Conservation (phyloP, 1,140 invertebrate species). For the Radopholus similis region DNA sequence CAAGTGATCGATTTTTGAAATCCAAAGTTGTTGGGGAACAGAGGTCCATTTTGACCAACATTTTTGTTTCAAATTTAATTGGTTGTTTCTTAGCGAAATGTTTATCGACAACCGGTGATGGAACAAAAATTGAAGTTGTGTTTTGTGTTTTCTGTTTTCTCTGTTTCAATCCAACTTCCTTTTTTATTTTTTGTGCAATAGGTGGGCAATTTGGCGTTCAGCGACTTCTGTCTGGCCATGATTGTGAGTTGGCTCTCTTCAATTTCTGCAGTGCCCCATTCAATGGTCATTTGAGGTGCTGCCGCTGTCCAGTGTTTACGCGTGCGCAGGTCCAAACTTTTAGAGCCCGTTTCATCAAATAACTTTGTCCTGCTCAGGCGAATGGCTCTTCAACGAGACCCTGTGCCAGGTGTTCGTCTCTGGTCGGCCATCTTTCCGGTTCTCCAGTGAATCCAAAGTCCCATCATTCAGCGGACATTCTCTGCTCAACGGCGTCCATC, state of each 20-base stretch:
- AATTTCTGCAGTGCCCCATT: no score
- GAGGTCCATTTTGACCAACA: no score
- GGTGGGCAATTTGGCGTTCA: conserved; percentile 60
- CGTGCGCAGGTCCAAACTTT: conserved; percentile 43
- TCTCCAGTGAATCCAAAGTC: neutral
- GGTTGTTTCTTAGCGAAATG: no score
- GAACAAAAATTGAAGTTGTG: no score
- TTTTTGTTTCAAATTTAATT: no score
- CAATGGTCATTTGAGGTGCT: no score
- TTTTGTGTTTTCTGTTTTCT: neutral
- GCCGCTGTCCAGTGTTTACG: conserved; percentile 58
- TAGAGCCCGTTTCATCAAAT: neutral
- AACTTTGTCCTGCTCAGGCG: neutral
- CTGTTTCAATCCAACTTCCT: conserved; percentile 6
- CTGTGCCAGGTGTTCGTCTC: conserved; percentile 59
- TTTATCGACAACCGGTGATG: no score
- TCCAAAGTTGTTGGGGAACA: no score
- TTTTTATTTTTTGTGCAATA: no score
- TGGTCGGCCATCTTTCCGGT: conserved; percentile 26
- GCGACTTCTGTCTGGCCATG: conserved; percentile 54
- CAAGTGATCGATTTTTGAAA: neutral
- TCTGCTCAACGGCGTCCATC: conserved; percentile 59
- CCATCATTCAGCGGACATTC: conserved; percentile 50
- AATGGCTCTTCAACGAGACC: conserved; percentile 58
- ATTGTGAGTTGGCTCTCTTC: no score